Evolutionary conservation across 2,113 vertebrate species (phyloP), one percentile per base, ranked within the genome.

Genomic region (Onychostoma macrolepis): DNA sequence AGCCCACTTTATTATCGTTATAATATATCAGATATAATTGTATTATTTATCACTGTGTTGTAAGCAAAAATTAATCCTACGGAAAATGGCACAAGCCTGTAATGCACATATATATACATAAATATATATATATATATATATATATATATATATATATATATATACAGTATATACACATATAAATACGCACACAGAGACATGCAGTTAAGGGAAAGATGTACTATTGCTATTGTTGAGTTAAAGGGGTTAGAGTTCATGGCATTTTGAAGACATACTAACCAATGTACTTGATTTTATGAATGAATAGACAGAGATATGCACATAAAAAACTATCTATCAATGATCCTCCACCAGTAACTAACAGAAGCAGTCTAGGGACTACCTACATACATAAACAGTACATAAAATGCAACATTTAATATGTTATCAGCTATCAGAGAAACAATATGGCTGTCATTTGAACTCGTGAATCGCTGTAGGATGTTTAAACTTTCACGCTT

Each of bases 51-150:
- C 48, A 50, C 15, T 56, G 21, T 21, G 6, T 56, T 24, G 21
- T 24, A 38, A 38, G 24, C 9, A 72, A 30, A 53, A 78, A 71
- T 41, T 41, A 15, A 80, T 63, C 1, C 12, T 61, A 61, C 15
- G 1, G 3, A 43, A 80, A 75, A 75, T 56, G 45, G 78, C 80
- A 89, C 85, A 80, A 89, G 86, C 85, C 65, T 75, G 61, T 50
- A 89, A 90, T 63, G 76, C 80, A 88, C 84, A 82, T 81, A 74
- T 11, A 81, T 21, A 71, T 53, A 65, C 41, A 38, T 17, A 84
- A 36, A 90, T 38, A 84, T 38, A 84, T n/a, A 78, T 11, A 48
- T 13, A 48, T 4, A 48, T 13, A 48, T 15, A 17, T 50, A 50
- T 17, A 53, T 6, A 53, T n/a, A n/a, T n/a, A n/a, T n/a, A n/a